A percentile compares a stretch with the other conserved stretches of the same genome.
These are phyloP conservation scores for Sialis lutaria DNA, from an alignment of 2,888 invertebrate species.

Conservation along the genomic window DNA sequence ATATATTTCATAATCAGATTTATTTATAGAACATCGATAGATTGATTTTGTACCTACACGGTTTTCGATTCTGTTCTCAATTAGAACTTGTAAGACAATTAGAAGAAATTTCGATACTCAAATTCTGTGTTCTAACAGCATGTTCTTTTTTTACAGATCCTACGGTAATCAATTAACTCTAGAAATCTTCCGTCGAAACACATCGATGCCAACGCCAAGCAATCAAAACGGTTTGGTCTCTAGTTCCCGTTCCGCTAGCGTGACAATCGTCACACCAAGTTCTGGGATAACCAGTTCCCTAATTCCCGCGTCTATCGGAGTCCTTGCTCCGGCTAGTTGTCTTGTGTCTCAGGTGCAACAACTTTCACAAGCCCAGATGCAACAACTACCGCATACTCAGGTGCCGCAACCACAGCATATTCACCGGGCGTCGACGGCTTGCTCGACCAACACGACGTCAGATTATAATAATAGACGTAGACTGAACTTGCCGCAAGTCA, in stretches of 20 bases:
- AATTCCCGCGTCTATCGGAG: conserved; percentile 10
- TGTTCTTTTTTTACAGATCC: conserved; percentile 31
- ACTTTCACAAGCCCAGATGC: conserved; percentile 7
- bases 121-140: neutral
- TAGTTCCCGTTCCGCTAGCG: conserved; percentile 12
- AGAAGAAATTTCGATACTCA: neutral
- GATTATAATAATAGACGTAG: conserved; percentile 34
- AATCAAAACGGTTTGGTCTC: conserved; percentile 26
- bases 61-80: neutral
- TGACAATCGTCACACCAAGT: conserved; percentile 11
- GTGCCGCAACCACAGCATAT: conserved; percentile 17
- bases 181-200: conserved; percentile 50
- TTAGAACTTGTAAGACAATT: neutral
- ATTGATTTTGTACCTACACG: neutral
- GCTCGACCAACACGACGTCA: conserved; percentile 44
- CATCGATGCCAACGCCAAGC: conserved; percentile 26
- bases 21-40: too few species aligned
- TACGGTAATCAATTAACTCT: conserved; percentile 50
- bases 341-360: neutral
- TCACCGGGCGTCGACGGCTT: conserved; percentile 47
- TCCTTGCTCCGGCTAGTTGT: conserved; percentile 17
- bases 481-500: conserved; percentile 61
- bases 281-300: conserved; percentile 7
- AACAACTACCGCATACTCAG: conserved; percentile 13
- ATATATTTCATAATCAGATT: too few species aligned